A percentile compares a stretch with the other conserved stretches of the same genome.
These are phyloP conservation scores for Thereva nobilitata DNA, from an alignment of 2,888 invertebrate species.

Conservation along the genomic window DNA sequence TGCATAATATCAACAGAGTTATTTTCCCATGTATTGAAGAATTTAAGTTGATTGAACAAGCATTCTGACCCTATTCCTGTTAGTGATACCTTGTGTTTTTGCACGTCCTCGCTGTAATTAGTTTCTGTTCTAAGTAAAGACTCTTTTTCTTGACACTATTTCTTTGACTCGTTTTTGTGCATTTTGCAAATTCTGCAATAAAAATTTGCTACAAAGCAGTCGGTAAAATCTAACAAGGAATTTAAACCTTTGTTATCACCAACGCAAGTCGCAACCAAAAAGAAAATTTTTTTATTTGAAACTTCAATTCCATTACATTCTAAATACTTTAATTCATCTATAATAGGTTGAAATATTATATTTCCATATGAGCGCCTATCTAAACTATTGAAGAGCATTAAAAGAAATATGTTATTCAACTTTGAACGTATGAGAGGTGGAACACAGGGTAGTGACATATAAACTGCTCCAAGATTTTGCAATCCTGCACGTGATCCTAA, in stretches of 20 bases:
- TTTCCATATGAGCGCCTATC: conserved; percentile 36
- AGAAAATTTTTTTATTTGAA: conserved; percentile 5
- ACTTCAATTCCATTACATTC: conserved; percentile 8
- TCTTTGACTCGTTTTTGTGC: conserved; percentile 8
- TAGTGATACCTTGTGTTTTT: background rate
- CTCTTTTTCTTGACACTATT: conserved; percentile 13
- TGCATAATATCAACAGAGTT: conserved; percentile 21
- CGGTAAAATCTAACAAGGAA: background rate
- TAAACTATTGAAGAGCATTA: conserved; percentile 36
- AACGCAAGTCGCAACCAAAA: conserved; percentile 6
- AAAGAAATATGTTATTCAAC: conserved; percentile 34
- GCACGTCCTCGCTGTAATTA: conserved; percentile 29
- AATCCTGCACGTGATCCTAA: conserved; percentile 39
- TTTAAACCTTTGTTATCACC: no score
- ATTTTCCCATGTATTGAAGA: conserved; percentile 38
- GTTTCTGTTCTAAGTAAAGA: conserved; percentile 29
- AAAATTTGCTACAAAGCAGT: background rate
- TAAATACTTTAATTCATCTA: conserved; percentile 14
- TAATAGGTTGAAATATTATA: conserved; percentile 17
- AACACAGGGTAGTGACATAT: conserved; percentile 34
- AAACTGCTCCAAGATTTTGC: conserved; percentile 42
- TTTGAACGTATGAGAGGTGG: conserved; percentile 32
- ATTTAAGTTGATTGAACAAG: conserved; percentile 35
- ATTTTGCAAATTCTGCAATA: background rate
- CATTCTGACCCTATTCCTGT: conserved; percentile 38